phyloP scores from a whole-genome alignment of 2,797 vertebrate species.

The Hydrophis major region DNA sequence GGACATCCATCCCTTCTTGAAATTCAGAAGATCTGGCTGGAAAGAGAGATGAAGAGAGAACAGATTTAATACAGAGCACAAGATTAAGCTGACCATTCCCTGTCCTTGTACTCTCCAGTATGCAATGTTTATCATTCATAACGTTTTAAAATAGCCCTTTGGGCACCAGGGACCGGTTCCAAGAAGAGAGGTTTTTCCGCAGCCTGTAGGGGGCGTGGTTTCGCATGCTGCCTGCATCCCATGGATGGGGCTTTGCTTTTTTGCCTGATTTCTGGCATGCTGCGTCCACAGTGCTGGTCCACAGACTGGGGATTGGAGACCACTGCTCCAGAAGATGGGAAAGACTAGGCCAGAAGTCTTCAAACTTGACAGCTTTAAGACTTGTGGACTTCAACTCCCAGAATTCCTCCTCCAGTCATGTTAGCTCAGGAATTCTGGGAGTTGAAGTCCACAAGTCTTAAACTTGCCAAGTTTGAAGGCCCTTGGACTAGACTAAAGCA shows the following conservation, averaged over 20 bases:
- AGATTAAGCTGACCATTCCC: background rate
- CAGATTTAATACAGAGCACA: conserved; percentile 29
- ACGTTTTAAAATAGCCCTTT: background rate
- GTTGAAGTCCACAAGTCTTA: too few relatives aligned
- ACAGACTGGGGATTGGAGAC: background rate
- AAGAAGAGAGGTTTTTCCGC: background rate
- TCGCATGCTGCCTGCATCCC: background rate
- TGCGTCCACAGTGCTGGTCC: background rate
- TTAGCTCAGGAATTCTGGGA: too few relatives aligned
- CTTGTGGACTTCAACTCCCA: too few relatives aligned
- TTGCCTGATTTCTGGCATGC: background rate
- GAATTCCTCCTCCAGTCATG: too few relatives aligned
- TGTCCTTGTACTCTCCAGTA: background rate
- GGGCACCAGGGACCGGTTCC: background rate
- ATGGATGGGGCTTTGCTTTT: background rate
- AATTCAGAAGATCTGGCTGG: conserved; percentile 96
- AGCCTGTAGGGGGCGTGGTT: too few relatives aligned
- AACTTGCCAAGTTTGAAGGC: too few relatives aligned
- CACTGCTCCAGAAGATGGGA: background rate
- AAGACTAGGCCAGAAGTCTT: background rate
- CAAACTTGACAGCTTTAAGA: too few relatives aligned
- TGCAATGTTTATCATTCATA: background rate
- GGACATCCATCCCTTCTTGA: conserved; percentile 99
- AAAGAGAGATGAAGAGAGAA: conserved; percentile 35
- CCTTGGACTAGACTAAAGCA: background rate